Conservation (phyloP, 2,888 invertebrate genomes). For the Tiliacea citrago region DNA sequence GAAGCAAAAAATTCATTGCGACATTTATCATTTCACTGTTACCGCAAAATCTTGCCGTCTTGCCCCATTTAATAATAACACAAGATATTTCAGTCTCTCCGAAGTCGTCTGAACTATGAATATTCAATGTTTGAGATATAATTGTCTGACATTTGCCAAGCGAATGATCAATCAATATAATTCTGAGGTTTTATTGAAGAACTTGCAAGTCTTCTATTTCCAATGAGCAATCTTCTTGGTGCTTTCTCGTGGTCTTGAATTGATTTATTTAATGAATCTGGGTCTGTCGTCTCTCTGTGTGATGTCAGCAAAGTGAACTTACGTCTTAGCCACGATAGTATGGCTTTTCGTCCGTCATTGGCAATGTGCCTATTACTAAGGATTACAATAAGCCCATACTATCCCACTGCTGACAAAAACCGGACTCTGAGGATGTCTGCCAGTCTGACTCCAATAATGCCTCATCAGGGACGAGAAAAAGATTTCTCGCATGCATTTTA, state of each 20-base stretch:
- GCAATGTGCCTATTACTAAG: too few species aligned
- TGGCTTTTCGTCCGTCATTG: background rate
- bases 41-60: background rate
- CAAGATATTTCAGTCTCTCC: slow-evolving; percentile 21
- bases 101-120: slow-evolving; percentile 28
- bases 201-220: slow-evolving; percentile 35
- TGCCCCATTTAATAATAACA: slow-evolving; percentile 17
- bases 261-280: slow-evolving; percentile 3
- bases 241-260: background rate
- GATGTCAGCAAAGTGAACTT: background rate
- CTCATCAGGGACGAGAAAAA: background rate
- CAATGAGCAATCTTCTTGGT: background rate
- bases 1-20: background rate
- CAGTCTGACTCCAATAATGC: background rate
- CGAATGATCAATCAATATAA: slow-evolving; percentile 42
- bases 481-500: background rate
- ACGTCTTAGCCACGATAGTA: background rate
- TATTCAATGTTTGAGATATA: slow-evolving; percentile 41
- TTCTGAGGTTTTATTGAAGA: slow-evolving; percentile 14
- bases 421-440: background rate
- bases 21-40: slow-evolving; percentile 5
- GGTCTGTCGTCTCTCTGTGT: background rate
- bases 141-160: slow-evolving; percentile 23
- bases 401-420: background rate
- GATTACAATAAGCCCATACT: background rate